These are phyloP conservation scores for Labeo catla DNA, from an alignment of 2,113 vertebrate species.

Conservation along the genomic window DNA sequence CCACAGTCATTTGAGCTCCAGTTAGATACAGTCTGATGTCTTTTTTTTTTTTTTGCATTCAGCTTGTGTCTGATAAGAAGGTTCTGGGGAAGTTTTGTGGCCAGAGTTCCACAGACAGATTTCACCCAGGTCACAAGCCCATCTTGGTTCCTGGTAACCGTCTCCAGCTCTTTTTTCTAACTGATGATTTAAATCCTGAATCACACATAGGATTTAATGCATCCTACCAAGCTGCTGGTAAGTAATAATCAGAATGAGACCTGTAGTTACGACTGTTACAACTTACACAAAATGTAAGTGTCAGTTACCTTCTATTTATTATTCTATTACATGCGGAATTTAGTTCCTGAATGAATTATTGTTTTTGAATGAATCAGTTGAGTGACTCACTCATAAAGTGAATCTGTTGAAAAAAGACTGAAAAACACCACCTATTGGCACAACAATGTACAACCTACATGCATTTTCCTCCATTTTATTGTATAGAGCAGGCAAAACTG, in stretches of 20 bases:
- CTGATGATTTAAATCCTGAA: conserved; percentile 85
- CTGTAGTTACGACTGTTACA: no score
- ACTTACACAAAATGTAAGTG: no score
- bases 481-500: no score
- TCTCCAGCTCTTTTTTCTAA: conserved; percentile 82
- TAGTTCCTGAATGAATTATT: no score
- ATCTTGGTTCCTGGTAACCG: conserved; percentile 82
- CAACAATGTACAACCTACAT: no score
- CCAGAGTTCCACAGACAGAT: conserved; percentile 73
- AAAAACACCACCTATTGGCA: no score
- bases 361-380: no score
- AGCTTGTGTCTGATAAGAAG: conserved; percentile 83
- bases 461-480: no score
- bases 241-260: not conserved
- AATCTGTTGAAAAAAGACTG: no score
- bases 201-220: conserved; percentile 82
- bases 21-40: not conserved
- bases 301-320: no score
- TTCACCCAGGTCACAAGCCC: conserved; percentile 77
- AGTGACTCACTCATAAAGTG: no score
- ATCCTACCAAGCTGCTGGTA: conserved; percentile 87
- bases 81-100: conserved; percentile 87
- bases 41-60: not conserved
- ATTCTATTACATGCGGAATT: no score
- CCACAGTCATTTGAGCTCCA: not conserved